Conservation (phyloP, 1,140 invertebrate genomes). For the Colletes gigas region DNA sequence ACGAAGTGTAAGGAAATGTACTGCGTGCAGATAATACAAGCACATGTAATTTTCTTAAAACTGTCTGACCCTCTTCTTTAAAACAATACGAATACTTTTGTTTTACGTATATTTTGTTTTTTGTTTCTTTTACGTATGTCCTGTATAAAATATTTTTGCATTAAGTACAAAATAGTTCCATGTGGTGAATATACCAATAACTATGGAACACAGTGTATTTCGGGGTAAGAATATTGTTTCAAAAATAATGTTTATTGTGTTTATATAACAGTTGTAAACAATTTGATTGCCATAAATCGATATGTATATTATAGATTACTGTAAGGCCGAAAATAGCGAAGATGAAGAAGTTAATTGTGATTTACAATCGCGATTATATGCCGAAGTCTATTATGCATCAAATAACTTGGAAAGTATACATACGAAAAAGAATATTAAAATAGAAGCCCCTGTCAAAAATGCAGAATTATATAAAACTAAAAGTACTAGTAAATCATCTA, state of each 20-base stretch:
- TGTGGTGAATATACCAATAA: not conserved
- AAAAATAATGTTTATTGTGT: not conserved
- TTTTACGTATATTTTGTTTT: not conserved
- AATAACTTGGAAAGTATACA: not conserved
- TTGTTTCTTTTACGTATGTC: not conserved
- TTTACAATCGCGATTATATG: constrained; percentile 68
- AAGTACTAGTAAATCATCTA: not conserved
- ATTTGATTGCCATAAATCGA: not conserved
- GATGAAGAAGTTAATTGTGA: constrained; percentile 60
- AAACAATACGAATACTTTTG: not conserved
- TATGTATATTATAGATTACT: constrained; percentile 40
- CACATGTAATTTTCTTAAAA: not conserved
- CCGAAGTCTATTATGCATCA: constrained; percentile 67
- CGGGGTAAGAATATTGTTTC: constrained; percentile 4
- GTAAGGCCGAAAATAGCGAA: constrained; percentile 43
- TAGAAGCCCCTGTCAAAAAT: not conserved
- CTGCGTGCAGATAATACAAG: not conserved
- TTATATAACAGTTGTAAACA: not conserved
- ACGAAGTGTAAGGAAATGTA: not conserved
- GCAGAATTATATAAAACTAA: not conserved
- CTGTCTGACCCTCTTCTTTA: not conserved
- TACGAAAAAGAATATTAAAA: not conserved
- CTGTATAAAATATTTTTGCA: not conserved
- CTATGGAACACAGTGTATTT: constrained; percentile 26
- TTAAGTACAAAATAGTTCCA: not conserved